phyloP scores from a whole-genome alignment of 2,888 invertebrate species.

The Spisula solida region DNA sequence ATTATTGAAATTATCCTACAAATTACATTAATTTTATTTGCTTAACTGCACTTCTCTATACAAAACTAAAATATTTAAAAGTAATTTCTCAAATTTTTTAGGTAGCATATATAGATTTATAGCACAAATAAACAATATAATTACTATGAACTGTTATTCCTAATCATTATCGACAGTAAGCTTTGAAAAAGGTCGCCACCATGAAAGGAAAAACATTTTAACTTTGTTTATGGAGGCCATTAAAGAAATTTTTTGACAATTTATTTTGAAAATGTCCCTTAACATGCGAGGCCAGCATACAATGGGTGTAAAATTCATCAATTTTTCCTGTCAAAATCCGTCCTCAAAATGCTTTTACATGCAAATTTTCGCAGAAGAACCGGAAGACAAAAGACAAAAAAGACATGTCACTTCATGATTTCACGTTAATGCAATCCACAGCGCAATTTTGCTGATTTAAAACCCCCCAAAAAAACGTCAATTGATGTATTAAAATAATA shows the following conservation, averaged over 20 bases:
- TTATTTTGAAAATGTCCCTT: slow-evolving; percentile 24
- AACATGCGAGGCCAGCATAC: slow-evolving; percentile 47
- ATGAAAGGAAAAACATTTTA: slow-evolving; percentile 48
- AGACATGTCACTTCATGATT: slow-evolving; percentile 4
- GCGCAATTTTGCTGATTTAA: not conserved
- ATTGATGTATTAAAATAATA: not conserved
- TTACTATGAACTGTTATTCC: slow-evolving; percentile 22
- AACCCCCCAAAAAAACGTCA: not conserved
- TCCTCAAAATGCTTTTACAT: not conserved
- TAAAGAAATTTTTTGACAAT: slow-evolving; percentile 47
- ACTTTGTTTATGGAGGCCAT: slow-evolving; percentile 44
- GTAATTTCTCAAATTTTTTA: not conserved
- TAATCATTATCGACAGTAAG: slow-evolving; percentile 35
- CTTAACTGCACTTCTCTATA: slow-evolving; percentile 36
- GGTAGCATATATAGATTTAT: slow-evolving; percentile 31
- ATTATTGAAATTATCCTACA: slow-evolving; percentile 47
- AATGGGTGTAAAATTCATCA: slow-evolving; percentile 43
- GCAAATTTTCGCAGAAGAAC: slow-evolving; percentile 1
- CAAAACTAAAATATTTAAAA: slow-evolving; percentile 24
- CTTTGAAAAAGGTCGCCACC: slow-evolving; percentile 19
- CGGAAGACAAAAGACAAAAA: slow-evolving; percentile 4
- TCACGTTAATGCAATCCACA: not conserved
- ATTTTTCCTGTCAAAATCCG: slow-evolving; percentile 32
- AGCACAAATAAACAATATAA: slow-evolving; percentile 17
- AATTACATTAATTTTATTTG: slow-evolving; percentile 37